These are phyloP conservation scores for Herminia tarsipennalis DNA, from an alignment of 2,888 invertebrate genomes.

Conservation along the genomic window DNA sequence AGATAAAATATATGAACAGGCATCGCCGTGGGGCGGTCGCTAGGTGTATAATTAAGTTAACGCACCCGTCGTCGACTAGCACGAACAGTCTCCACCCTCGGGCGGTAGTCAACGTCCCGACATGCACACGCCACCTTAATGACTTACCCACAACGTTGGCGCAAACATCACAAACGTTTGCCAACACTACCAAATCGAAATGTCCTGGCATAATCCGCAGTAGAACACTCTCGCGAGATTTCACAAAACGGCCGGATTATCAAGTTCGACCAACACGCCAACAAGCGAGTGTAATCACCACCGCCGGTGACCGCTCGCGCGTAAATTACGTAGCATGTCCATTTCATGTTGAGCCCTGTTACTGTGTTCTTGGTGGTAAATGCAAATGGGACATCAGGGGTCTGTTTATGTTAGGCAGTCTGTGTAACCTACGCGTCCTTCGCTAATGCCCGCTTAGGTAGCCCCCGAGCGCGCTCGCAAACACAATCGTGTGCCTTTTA, in stretches of 20 bases:
- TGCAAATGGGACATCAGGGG: conserved; percentile 44
- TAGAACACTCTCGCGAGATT: conserved; percentile 42
- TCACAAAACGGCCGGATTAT: conserved; percentile 66
- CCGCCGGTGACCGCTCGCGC: conserved; percentile 80
- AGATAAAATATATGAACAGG: conserved; percentile 36
- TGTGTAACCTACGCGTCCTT: conserved; percentile 73
- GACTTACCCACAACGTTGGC: conserved; percentile 62
- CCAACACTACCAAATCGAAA: conserved; percentile 53
- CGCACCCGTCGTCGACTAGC: conserved; percentile 60
- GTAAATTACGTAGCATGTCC: conserved; percentile 75
- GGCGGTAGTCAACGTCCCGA: conserved; percentile 55
- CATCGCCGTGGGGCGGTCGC: conserved; percentile 36
- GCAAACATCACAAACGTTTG: conserved; percentile 51
- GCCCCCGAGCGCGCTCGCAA: conserved; percentile 71
- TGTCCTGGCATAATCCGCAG: conserved; percentile 32
- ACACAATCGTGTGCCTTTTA: conserved; percentile 75
- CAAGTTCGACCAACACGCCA: conserved; percentile 70
- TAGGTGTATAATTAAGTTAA: conserved; percentile 66
- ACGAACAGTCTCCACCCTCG: conserved; percentile 56
- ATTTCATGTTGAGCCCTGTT: conserved; percentile 46
- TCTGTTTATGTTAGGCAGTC: conserved; percentile 55
- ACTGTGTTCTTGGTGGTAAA: conserved; percentile 11
- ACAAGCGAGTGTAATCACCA: conserved; percentile 78
- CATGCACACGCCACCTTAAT: conserved; percentile 75
- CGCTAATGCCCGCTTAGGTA: conserved; percentile 80